Conservation (phyloP, 2,797 vertebrate genomes). For the Paedocypris micromegethes region DNA sequence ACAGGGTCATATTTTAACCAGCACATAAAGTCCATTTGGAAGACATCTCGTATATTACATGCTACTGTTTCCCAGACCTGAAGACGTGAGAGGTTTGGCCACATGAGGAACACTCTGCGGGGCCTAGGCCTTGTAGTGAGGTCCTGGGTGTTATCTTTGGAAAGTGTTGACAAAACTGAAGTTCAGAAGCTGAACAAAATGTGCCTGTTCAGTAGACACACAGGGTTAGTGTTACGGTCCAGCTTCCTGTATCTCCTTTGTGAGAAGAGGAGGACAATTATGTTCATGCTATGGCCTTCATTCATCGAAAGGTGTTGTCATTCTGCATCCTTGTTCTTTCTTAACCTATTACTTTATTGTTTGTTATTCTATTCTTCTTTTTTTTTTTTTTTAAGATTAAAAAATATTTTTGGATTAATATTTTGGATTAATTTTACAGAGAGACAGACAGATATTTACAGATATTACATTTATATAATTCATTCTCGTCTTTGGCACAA, state of each 20-base stretch:
- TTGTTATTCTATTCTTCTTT: too few relatives aligned
- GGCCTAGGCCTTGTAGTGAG: constrained; percentile 52
- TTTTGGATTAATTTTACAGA: too few relatives aligned
- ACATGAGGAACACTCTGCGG: constrained; percentile 62
- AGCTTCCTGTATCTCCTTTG: constrained; percentile 35
- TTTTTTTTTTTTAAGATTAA: too few relatives aligned
- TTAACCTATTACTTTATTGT: too few relatives aligned
- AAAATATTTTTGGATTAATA: too few relatives aligned
- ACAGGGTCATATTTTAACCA: constrained; percentile 10
- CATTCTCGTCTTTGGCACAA: too few relatives aligned
- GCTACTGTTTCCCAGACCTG: constrained; percentile 49
- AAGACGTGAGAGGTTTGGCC: constrained; percentile 57
- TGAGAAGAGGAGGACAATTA: constrained; percentile 14
- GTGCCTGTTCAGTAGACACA: constrained; percentile 60
- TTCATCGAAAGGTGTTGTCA: too few relatives aligned
- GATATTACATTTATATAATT: too few relatives aligned
- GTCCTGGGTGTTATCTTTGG: constrained; percentile 80
- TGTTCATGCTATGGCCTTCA: too few relatives aligned
- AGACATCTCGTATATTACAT: constrained; percentile 2
- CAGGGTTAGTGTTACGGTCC: constrained; percentile 44
- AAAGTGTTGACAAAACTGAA: constrained; percentile 82
- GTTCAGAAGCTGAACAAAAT: constrained; percentile 67
- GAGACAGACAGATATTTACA: too few relatives aligned
- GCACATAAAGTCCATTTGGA: constrained; percentile 6
- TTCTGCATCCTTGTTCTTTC: too few relatives aligned